Evolutionary conservation across 2,113 vertebrate species (phyloP).

Genomic region (Aramus guarauna): DNA sequence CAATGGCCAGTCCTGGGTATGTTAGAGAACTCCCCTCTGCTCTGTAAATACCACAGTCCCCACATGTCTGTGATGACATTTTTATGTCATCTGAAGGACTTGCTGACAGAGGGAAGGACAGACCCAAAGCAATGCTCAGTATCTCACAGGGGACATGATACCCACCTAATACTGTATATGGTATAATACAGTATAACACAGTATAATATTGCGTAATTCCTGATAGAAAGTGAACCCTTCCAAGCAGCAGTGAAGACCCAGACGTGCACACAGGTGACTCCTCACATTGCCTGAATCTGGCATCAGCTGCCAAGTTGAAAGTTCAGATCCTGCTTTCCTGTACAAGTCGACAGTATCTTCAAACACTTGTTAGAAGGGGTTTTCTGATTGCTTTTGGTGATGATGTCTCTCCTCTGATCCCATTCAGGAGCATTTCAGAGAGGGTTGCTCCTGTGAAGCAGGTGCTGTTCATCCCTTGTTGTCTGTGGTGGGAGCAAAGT

Average conservation of each 20-base stretch:
- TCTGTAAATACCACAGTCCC: neutral
- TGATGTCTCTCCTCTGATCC: neutral
- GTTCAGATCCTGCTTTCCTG: neutral
- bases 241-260: neutral
- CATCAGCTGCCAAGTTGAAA: neutral
- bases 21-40: neutral
- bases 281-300: neutral
- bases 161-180: neutral
- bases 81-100: neutral
- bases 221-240: neutral
- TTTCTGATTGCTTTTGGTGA: neutral
- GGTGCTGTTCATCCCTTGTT: neutral
- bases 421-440: neutral
- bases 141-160: neutral
- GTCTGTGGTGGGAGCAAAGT: neutral
- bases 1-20: no score
- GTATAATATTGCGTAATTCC: neutral
- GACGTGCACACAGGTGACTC: neutral
- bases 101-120: neutral
- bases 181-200: no score
- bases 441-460: neutral
- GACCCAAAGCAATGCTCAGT: neutral
- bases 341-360: neutral
- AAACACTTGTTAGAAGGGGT: neutral
- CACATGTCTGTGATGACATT: neutral